These are phyloP conservation scores for Leptonema lineaticorne DNA, from an alignment of 1,140 invertebrate genomes.

Conservation along the genomic window DNA sequence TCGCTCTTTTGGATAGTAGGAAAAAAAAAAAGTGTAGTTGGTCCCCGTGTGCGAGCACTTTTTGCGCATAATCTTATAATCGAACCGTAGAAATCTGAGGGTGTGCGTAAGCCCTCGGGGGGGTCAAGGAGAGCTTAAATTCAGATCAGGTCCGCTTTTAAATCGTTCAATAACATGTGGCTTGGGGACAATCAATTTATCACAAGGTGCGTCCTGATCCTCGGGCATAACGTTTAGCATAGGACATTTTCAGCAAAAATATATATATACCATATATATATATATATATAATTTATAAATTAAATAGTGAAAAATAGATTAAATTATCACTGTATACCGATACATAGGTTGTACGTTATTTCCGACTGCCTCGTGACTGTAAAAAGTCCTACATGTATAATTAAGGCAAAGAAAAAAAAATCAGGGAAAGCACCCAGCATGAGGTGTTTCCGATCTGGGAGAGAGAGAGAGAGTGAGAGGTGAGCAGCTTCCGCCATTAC, in stretches of 20 bases:
- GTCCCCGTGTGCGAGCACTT: too few relatives aligned
- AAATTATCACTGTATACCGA: too few relatives aligned
- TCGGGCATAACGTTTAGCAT: too few relatives aligned
- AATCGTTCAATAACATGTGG: constrained; percentile 27
- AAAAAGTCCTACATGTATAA: too few relatives aligned
- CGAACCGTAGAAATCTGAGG: neutral
- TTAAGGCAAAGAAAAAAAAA: constrained; percentile 4
- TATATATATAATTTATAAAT: too few relatives aligned
- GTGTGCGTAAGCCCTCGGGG: neutral
- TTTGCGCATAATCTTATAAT: constrained; percentile 18
- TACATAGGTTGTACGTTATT: too few relatives aligned
- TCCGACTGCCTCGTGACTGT: too few relatives aligned
- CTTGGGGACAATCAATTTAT: constrained; percentile 25
- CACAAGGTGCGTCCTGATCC: constrained; percentile 13
- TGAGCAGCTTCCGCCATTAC: constrained; percentile 37
- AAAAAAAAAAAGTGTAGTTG: neutral
- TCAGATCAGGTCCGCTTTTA: constrained; percentile 27
- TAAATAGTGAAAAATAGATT: too few relatives aligned
- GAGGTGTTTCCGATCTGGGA: constrained; percentile 12
- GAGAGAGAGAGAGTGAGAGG: constrained; percentile 29
- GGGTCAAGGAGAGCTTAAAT: constrained; percentile 17
- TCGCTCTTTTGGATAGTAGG: neutral
- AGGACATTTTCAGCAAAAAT: too few relatives aligned
- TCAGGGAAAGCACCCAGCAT: constrained; percentile 6
- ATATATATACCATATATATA: too few relatives aligned